Percentiles rank a stretch among this genome's conserved stretches.
Conservation (phyloP, 37 sponge, comb jelly and placozoan species). For the Agelas oroides region DNA sequence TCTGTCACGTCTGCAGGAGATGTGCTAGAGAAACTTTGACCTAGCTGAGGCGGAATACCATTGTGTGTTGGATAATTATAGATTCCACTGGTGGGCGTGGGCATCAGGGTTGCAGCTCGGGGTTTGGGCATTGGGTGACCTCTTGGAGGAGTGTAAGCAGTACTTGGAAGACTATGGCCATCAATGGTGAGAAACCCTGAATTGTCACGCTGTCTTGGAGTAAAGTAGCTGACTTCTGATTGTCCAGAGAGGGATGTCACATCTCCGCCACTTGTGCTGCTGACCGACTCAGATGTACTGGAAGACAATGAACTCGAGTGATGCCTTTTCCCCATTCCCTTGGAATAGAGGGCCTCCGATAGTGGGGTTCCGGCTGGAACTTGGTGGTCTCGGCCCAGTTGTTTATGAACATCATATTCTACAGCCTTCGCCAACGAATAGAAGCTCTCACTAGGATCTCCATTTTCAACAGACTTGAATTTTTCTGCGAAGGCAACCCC, state of each 20-base stretch:
- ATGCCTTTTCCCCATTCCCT: background rate
- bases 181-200: background rate
- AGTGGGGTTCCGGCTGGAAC: slow-evolving; percentile 52
- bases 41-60: no score
- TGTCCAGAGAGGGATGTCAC: background rate
- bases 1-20: no score
- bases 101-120: slow-evolving; percentile 3
- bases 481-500: slow-evolving; percentile 1
- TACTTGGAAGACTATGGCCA: background rate
- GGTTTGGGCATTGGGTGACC: background rate
- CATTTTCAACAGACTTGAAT: slow-evolving; percentile 12
- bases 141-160: background rate
- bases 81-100: background rate
- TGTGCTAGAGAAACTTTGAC: no score
- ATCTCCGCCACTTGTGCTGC: background rate
- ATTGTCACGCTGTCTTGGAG: background rate
- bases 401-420: slow-evolving; percentile 24
- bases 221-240: background rate
- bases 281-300: background rate
- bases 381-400: slow-evolving; percentile 12
- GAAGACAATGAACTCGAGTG: background rate
- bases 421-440: slow-evolving; percentile 11
- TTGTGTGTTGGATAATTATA: no score
- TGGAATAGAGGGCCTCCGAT: slow-evolving; percentile 44
- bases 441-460: background rate